Evolutionary conservation across 2,888 invertebrate genomes (phyloP), one percentile per base, ranked within the genome.

Genomic region (Ligdia adustata): DNA sequence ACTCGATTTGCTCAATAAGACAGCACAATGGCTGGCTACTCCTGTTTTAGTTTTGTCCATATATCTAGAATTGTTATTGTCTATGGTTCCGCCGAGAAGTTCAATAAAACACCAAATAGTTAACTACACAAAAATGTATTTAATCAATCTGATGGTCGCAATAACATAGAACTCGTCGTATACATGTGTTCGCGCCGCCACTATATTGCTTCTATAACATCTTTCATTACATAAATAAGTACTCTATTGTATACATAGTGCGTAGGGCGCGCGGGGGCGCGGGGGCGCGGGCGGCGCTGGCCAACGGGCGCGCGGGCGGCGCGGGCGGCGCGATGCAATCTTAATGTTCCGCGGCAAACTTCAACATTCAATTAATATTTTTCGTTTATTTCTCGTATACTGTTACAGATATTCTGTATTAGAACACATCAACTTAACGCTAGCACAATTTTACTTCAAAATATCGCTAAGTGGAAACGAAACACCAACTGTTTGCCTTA

Each of bases 41-140:
- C n/a, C n/a, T n/a, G n/a, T n/a, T n/a, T n/a, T n/a, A n/a, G n/a
- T n/a, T n/a, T n/a, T n/a, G n/a, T n/a, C n/a, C n/a, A n/a, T n/a
- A n/a, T n/a, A n/a, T n/a, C n/a, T n/a, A n/a, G n/a, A n/a, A n/a
- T n/a, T n/a, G n/a, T 16, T 16, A 4, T 16, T 16, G 16, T 5
- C 3, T 22, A 6, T 2, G 22, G 7, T 22, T 22, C 7, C 2
- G 7, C 6, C 2, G 22, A 7, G 22, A 22, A 6, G 4, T n/a
- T 12, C 62, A 74, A 72, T 76, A 56, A 80, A 82, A 83, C 77
- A 63, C 69, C 63, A 60, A 60, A 50, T 18, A 40, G 57, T 42
- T 87, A 89, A 89, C 90, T 89, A 90, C 89, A 90, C 90, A 90
- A 90, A 89, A 89, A 89, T 88, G 87, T 90, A 89, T 87, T 89